Percentiles rank a stretch among this genome's conserved stretches.
phyloP scores from a whole-genome alignment of 2,113 vertebrate genomes.

The Chauna torquata region DNA sequence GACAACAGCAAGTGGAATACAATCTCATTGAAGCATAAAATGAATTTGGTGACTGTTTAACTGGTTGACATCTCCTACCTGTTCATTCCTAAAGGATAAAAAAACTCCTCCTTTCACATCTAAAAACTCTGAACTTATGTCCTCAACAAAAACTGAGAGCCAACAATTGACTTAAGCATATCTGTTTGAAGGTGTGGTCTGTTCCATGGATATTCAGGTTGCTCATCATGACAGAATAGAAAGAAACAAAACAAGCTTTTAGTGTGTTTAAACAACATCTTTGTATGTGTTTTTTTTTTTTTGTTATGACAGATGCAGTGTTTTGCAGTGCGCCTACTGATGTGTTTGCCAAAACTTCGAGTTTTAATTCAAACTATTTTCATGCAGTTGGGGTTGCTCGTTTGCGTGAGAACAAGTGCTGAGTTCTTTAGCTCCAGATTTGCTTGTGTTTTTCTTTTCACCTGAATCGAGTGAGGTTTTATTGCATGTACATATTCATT shows the following conservation, averaged over 20 bases:
- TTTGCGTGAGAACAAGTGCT: background rate
- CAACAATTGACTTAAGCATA: background rate
- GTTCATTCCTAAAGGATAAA: background rate
- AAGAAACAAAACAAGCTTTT: background rate
- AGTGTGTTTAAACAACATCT: background rate
- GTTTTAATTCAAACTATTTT: background rate
- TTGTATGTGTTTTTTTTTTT: background rate
- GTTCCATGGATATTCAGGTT: background rate
- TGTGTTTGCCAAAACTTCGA: background rate
- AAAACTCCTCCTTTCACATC: background rate
- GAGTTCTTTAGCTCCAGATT: background rate
- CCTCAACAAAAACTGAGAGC: background rate
- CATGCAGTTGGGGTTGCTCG: background rate
- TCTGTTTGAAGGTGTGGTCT: background rate
- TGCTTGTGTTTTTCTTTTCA: background rate
- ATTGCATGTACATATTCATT: background rate
- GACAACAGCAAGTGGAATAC: background rate
- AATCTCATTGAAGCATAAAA: background rate
- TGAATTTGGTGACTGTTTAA: background rate
- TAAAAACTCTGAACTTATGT: background rate
- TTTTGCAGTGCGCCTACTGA: background rate
- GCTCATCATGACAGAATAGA: background rate
- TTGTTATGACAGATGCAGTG: background rate
- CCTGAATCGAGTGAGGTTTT: background rate
- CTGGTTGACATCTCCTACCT: background rate